Percentiles rank a stretch among this genome's conserved stretches.
These are phyloP conservation scores for Pollenia labialis DNA, from an alignment of 2,888 invertebrate genomes.

Conservation along the genomic window DNA sequence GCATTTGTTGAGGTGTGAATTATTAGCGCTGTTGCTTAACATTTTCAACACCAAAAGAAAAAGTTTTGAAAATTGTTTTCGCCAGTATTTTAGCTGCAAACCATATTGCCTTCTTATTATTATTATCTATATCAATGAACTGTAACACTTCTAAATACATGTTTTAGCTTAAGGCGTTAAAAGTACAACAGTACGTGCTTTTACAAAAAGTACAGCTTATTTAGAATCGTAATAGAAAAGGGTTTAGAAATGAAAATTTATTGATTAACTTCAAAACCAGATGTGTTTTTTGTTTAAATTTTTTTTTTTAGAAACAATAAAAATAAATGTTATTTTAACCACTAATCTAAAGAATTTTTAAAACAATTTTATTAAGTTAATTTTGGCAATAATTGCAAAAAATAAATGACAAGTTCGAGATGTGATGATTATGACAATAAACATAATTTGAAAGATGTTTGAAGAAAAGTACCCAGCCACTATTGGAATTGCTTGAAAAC, in stretches of 20 bases:
- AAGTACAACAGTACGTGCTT: conserved; percentile 60
- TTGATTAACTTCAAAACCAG: conserved; percentile 67
- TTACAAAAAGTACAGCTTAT: conserved; percentile 56
- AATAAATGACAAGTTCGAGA: conserved; percentile 36
- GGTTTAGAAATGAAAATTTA: conserved; percentile 43
- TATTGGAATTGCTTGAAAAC: conserved; percentile 78
- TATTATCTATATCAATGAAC: conserved; percentile 62
- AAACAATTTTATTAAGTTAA: conserved; percentile 35
- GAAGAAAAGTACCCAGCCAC: conserved; percentile 73
- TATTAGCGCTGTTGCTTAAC: conserved; percentile 64
- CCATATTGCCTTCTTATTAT: conserved; percentile 60
- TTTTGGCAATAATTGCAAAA: conserved; percentile 41
- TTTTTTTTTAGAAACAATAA: conserved; percentile 31
- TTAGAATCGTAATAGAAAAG: conserved; percentile 24
- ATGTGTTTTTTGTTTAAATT: conserved; percentile 45
- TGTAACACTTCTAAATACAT: conserved; percentile 57
- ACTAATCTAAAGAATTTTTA: conserved; percentile 28
- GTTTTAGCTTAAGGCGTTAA: conserved; percentile 18
- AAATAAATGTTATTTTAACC: conserved; percentile 66
- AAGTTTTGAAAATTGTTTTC: conserved; percentile 67
- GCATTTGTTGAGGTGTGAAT: conserved; percentile 72
- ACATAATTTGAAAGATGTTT: conserved; percentile 78
- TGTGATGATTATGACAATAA: conserved; percentile 68
- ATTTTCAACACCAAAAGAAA: conserved; percentile 62
- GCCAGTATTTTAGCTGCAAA: conserved; percentile 43